Percentiles rank a stretch among this genome's conserved stretches.
Conservation (phyloP, 2,888 invertebrate species). For the Drosophila merina region DNA sequence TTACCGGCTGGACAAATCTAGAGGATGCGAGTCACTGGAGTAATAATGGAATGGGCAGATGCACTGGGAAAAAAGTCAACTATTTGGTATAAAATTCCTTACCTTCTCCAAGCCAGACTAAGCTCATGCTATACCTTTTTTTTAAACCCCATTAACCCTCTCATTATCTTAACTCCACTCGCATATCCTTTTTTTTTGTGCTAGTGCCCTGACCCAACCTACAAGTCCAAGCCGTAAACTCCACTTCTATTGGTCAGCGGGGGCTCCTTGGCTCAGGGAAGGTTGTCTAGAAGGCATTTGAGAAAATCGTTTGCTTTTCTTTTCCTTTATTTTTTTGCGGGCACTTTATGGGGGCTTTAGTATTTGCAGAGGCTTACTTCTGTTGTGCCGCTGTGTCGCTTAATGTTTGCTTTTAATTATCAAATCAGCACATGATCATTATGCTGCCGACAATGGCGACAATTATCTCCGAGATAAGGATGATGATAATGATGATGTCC, state of each 20-base stretch:
- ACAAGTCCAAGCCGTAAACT: constrained; percentile 7
- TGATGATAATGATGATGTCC: constrained; percentile 20
- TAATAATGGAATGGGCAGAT: neutral
- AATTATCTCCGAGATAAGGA: constrained; percentile 32
- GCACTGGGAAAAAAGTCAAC: constrained; percentile 1
- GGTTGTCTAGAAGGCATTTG: constrained; percentile 20
- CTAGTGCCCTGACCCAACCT: constrained; percentile 7
- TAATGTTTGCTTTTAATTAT: constrained; percentile 77
- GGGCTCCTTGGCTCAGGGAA: constrained; percentile 7
- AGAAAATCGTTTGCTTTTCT: constrained; percentile 15
- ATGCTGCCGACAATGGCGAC: constrained; percentile 57
- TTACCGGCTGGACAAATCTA: constrained; percentile 36
- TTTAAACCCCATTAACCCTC: too few species aligned
- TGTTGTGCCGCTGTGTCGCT: constrained; percentile 61
- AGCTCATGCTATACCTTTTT: neutral
- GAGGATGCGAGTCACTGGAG: constrained; percentile 7
- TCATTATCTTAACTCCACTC: too few species aligned
- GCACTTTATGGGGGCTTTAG: constrained; percentile 62
- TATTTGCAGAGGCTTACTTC: constrained; percentile 47
- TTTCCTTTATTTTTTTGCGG: constrained; percentile 15
- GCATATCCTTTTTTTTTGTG: neutral
- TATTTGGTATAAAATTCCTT: too few species aligned
- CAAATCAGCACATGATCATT: constrained; percentile 78
- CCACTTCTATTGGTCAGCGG: constrained; percentile 60
- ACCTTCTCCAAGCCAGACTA: neutral